These are phyloP conservation scores for Tipula unca DNA, from an alignment of 2,888 invertebrate genomes.

Conservation along the genomic window DNA sequence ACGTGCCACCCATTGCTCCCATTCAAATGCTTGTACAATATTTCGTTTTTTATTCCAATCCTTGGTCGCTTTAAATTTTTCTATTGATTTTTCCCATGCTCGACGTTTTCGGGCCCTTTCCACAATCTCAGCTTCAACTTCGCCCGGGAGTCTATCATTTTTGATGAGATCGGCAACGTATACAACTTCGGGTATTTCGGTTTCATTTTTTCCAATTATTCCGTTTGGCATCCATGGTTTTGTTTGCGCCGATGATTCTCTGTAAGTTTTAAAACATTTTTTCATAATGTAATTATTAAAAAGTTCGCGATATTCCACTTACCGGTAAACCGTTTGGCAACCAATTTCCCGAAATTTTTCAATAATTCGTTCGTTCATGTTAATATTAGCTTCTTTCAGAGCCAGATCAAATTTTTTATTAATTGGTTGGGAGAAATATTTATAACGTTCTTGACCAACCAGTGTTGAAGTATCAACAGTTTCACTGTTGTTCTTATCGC, in stretches of 20 bases:
- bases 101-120: slow-evolving; percentile 59
- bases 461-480: background rate
- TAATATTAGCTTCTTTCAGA: background rate
- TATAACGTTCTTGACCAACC: slow-evolving; percentile 22
- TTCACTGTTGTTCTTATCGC: background rate
- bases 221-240: slow-evolving; percentile 34
- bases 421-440: background rate
- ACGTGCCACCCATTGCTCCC: slow-evolving; percentile 73
- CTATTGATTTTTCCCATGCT: slow-evolving; percentile 52
- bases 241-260: slow-evolving; percentile 40
- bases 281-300: background rate
- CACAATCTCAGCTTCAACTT: slow-evolving; percentile 47
- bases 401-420: background rate
- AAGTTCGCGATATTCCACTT: background rate
- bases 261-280: slow-evolving; percentile 26
- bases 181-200: slow-evolving; percentile 34
- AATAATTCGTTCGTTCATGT: background rate
- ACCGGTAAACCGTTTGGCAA: slow-evolving; percentile 24
- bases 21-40: slow-evolving; percentile 71
- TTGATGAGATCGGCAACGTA: slow-evolving; percentile 33
- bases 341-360: slow-evolving; percentile 22
- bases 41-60: slow-evolving; percentile 52
- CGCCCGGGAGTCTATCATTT: slow-evolving; percentile 34
- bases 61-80: slow-evolving; percentile 45
- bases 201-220: slow-evolving; percentile 28